Conservation (phyloP, 2,113 vertebrate species). For the Anarhynchus alexandrinus region DNA sequence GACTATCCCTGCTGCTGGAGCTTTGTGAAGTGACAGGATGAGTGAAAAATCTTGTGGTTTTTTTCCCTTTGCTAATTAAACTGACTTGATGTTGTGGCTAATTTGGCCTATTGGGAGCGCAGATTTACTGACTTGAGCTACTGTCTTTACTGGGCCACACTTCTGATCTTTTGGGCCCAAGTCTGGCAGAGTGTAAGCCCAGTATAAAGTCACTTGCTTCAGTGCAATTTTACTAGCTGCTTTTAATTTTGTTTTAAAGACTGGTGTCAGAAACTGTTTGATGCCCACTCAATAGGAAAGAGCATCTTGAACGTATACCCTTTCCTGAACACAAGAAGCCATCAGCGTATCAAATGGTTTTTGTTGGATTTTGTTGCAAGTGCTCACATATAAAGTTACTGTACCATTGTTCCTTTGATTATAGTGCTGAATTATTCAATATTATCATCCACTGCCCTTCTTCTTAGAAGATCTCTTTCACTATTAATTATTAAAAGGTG, state of each 20-base stretch:
- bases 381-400: conserved; percentile 27
- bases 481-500: conserved; percentile 38
- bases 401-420: background rate
- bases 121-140: background rate
- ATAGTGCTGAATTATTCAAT: conserved; percentile 51
- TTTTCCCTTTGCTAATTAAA: background rate
- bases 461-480: background rate
- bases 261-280: background rate
- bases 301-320: background rate
- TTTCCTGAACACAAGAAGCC: background rate
- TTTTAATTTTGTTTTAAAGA: background rate
- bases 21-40: background rate
- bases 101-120: background rate
- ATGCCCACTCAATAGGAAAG: background rate
- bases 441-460: background rate
- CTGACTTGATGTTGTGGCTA: background rate
- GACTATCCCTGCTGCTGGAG: background rate
- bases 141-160: background rate
- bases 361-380: conserved; percentile 1
- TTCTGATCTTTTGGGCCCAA: background rate
- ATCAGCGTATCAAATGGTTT: background rate
- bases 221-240: background rate
- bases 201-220: background rate
- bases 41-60: background rate
- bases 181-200: background rate